A percentile compares a stretch with the other conserved stretches of the same genome.
These are phyloP conservation scores for Laodelphax striatellus DNA, from an alignment of 1,140 invertebrate genomes.

Conservation along the genomic window DNA sequence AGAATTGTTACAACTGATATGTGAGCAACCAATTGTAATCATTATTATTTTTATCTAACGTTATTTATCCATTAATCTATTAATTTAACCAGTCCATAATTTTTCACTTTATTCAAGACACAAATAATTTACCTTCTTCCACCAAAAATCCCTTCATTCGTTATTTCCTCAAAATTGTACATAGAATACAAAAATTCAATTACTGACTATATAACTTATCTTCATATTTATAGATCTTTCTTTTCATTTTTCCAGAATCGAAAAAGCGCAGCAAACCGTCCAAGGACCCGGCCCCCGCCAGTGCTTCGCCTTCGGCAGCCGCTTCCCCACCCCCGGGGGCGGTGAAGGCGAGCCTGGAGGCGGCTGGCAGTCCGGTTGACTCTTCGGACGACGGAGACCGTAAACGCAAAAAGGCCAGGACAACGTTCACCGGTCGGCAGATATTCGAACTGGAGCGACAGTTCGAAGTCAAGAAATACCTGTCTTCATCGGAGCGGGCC, in stretches of 20 bases:
- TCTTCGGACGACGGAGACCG: constrained; percentile 42
- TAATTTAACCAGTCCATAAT: too few species aligned
- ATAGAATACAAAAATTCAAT: too few species aligned
- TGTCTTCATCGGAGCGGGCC: constrained; percentile 85
- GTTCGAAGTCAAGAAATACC: constrained; percentile 92
- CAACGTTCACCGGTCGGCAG: constrained; percentile 89
- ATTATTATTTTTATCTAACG: too few species aligned
- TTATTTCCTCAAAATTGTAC: too few species aligned
- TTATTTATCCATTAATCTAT: too few species aligned
- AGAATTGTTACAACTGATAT: too few species aligned
- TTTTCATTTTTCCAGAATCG: background rate
- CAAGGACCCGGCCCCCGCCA: constrained; percentile 3
- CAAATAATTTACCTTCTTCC: too few species aligned
- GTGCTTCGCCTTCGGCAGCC: background rate
- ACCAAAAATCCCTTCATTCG: too few species aligned
- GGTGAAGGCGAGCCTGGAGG: background rate
- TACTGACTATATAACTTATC: too few species aligned
- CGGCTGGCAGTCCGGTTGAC: constrained; percentile 3
- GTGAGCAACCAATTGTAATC: too few species aligned
- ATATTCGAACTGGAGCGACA: constrained; percentile 93
- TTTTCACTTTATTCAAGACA: too few species aligned
- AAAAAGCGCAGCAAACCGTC: background rate
- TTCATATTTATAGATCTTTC: too few species aligned
- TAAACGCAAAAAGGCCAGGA: constrained; percentile 88
- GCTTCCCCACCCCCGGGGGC: background rate